Evolutionary conservation across 2,797 vertebrate genomes (phyloP).

Genomic region (Eremophila alpestris): DNA sequence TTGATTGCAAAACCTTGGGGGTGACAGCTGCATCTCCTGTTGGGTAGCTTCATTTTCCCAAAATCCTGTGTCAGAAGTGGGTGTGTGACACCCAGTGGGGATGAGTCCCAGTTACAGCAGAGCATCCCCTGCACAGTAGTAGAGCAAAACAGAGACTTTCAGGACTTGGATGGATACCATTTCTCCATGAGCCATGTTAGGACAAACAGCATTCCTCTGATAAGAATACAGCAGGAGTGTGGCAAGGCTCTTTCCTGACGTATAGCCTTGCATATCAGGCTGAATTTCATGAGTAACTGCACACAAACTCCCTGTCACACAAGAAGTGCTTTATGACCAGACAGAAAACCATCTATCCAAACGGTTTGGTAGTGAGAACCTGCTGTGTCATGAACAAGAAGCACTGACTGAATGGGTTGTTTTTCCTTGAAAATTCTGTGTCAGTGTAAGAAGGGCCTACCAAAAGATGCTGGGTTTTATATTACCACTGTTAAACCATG

Average conservation of each 20-base stretch:
- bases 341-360: neutral
- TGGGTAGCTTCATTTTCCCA: neutral
- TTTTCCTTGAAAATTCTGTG: neutral
- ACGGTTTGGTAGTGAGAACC: neutral
- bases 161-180: neutral
- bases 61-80: rapidly evolving
- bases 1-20: neutral
- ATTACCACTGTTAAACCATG: neutral
- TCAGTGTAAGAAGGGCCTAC: neutral
- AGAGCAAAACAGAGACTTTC: neutral
- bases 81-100: neutral
- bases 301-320: neutral
- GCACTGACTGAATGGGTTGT: rapidly evolving
- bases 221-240: neutral
- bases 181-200: neutral
- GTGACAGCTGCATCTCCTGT: neutral
- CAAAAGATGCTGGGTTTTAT: neutral
- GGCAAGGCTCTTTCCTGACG: neutral
- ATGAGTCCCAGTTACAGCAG: neutral
- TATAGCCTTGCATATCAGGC: neutral
- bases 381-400: neutral
- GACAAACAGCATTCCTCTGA: neutral
- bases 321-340: neutral
- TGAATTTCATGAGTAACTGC: neutral
- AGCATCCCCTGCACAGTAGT: rapidly evolving